Evolutionary conservation across 2,113 vertebrate genomes (phyloP).

Genomic region (Aldabrachelys gigantea): DNA sequence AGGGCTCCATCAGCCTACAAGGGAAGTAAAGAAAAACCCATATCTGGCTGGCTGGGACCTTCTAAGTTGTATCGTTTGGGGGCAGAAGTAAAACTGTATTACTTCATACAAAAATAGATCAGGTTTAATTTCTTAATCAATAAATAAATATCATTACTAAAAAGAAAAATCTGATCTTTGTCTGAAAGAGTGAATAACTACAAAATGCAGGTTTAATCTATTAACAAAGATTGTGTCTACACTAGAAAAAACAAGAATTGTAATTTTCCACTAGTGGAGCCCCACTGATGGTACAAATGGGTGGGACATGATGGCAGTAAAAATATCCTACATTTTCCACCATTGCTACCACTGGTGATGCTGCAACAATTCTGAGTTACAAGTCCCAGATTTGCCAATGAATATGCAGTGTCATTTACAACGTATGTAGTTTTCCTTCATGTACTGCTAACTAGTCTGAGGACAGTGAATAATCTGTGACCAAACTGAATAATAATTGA

Average conservation of each 20-base stretch:
- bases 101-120: neutral
- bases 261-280: neutral
- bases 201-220: neutral
- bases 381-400: neutral
- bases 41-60: neutral
- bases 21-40: neutral
- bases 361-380: neutral
- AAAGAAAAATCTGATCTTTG: neutral
- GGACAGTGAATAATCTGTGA: neutral
- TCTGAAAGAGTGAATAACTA: neutral
- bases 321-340: neutral
- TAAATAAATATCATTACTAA: neutral
- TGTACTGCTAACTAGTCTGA: rapidly evolving
- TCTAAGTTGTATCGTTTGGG: neutral
- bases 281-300: neutral
- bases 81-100: neutral
- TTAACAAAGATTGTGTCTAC: neutral
- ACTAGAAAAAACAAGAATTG: neutral
- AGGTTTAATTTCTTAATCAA: neutral
- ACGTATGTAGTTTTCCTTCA: neutral
- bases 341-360: neutral
- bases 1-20: neutral
- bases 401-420: neutral
- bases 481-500: neutral
- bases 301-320: neutral